A percentile compares a stretch with the other conserved stretches of the same genome.
phyloP scores from a whole-genome alignment of 1,140 invertebrate species.

The Euschistus heros region DNA sequence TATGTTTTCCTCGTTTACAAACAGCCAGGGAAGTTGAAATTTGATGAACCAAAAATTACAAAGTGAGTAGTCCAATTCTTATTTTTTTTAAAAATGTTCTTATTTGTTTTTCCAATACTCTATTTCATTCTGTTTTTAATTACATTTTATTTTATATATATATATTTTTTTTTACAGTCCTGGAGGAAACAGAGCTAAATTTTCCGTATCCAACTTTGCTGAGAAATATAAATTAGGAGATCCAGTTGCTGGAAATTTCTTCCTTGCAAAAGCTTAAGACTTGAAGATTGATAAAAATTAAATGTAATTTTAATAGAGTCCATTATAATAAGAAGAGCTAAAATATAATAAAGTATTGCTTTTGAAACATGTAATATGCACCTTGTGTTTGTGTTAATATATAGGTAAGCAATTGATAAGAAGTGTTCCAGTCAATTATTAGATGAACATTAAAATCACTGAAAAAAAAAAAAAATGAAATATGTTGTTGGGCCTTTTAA shows the following conservation, averaged over 20 bases:
- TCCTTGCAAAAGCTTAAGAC: slow-evolving; percentile 46
- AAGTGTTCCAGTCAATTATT: no score
- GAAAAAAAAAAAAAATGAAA: no score
- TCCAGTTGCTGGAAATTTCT: slow-evolving; percentile 82
- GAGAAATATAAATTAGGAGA: slow-evolving; percentile 68
- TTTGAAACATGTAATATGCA: no score
- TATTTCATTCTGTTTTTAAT: not conserved
- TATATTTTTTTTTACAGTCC: slow-evolving; percentile 38
- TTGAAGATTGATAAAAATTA: no score
- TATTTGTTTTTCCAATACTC: not conserved
- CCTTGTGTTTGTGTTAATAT: no score
- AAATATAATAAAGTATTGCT: no score
- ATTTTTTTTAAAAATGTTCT: not conserved
- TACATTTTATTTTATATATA: not conserved
- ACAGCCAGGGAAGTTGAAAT: slow-evolving; percentile 58
- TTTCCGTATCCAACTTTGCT: slow-evolving; percentile 71
- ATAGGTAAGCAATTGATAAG: no score
- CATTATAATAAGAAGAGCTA: no score
- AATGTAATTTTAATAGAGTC: no score
- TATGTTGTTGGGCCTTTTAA: no score
- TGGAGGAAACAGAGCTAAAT: slow-evolving; percentile 59
- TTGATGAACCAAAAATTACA: slow-evolving; percentile 52
- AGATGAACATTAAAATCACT: no score
- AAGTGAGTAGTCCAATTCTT: slow-evolving; percentile 29
- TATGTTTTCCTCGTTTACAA: slow-evolving; percentile 84